These are phyloP conservation scores for Phoxinus dragarum DNA, from an alignment of 2,797 vertebrate genomes.

Conservation along the genomic window DNA sequence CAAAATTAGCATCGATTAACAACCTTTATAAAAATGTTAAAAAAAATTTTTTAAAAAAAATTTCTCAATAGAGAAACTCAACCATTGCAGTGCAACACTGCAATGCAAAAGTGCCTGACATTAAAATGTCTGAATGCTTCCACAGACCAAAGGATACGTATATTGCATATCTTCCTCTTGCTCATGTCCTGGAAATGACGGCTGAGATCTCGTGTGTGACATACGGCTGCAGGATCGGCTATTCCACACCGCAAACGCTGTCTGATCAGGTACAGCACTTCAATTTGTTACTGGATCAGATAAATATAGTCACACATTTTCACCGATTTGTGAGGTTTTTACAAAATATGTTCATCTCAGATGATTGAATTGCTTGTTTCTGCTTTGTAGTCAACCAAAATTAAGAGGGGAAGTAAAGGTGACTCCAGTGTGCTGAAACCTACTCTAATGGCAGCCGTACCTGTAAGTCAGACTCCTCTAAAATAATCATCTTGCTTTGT, in stretches of 20 bases:
- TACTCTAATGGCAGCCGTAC: slow-evolving; percentile 95
- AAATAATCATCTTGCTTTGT: background rate
- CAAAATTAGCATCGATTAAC: background rate
- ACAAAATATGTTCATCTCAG: background rate
- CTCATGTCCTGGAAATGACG: slow-evolving; percentile 95
- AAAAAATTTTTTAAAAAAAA: background rate
- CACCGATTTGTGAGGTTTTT: background rate
- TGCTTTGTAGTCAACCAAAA: slow-evolving; percentile 91
- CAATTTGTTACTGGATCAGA: background rate
- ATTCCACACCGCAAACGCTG: slow-evolving; percentile 94
- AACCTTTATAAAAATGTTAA: background rate
- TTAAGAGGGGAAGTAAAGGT: slow-evolving; percentile 97
- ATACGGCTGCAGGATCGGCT: slow-evolving; percentile 95
- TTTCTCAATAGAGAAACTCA: background rate
- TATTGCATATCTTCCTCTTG: slow-evolving; percentile 95
- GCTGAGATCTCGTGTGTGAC: slow-evolving; percentile 97
- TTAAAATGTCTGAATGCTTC: slow-evolving; percentile 34
- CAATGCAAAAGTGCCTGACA: background rate
- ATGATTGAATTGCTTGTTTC: slow-evolving; percentile 44
- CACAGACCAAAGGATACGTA: slow-evolving; percentile 92
- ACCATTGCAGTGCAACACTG: background rate
- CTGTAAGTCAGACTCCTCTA: slow-evolving; percentile 75
- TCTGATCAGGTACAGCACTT: slow-evolving; percentile 90
- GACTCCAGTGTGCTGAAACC: slow-evolving; percentile 90
- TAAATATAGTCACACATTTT: background rate